Evolutionary conservation across 2,113 vertebrate species (phyloP), one percentile per base, ranked within the genome.

Genomic region (Nesoenas mayeri): DNA sequence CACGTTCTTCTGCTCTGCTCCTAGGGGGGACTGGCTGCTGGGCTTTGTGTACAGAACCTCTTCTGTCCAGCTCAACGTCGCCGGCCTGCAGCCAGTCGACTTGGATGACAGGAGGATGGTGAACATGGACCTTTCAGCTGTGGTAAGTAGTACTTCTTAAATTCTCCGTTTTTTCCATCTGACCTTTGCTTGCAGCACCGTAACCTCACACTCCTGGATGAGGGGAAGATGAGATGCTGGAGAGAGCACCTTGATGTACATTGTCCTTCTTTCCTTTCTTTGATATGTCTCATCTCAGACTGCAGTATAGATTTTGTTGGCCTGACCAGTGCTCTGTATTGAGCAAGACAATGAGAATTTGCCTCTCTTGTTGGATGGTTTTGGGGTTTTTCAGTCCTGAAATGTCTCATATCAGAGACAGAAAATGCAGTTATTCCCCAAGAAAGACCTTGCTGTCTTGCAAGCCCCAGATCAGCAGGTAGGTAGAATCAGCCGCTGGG

Each of bases 11-110:
- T 66, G 58, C 51, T 95, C 70, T 51, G 77, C n/a, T 86, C 12
- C 36, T 96, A 99, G 99, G 95, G 99, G 99, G 5, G 99, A 99
- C 96, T 99, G 99, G 99, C 98, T 99, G 61, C 98, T 99, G 96
- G 95, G 99, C 21, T 99, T 98, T 79, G 98, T 99, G n/a, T 99
- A 99, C 97, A 98, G 99, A 89, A 98, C 99, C 13, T 99, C 99
- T 19, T 98, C 99, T 4, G 99, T 97, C 88, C 98, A 99, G 94
- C 91, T 99, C 62, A 98, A 67, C 0, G 99, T 99, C 2, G 99
- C 99, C 8, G 99, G 99, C 64, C 98, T 99, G 42, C 99, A 99
- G 96, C 99, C 99, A 18, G 98, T 99, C 5, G 93, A 88, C 91
- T 95, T 99, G 87, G 98, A 98, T 47, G 98, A 99, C 96, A 98